These are phyloP conservation scores for Eurystomus glaucurus DNA, from an alignment of 2,797 vertebrate genomes.

Conservation along the genomic window DNA sequence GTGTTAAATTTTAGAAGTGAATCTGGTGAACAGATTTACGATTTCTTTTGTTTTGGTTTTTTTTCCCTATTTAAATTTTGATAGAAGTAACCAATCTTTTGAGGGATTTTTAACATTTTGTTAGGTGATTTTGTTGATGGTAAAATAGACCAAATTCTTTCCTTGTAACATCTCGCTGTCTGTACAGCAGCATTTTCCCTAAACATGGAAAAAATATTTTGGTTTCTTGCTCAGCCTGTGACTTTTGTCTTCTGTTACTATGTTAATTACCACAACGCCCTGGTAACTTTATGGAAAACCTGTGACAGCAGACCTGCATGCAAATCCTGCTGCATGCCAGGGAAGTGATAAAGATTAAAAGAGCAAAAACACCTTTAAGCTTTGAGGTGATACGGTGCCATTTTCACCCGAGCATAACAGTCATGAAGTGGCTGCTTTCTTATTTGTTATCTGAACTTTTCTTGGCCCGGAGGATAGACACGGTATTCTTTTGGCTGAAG, in stretches of 20 bases:
- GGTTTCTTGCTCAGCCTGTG: background rate
- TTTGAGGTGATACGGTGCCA: background rate
- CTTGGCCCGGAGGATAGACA: background rate
- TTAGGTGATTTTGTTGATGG: background rate
- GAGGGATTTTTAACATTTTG: background rate
- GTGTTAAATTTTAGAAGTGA: background rate
- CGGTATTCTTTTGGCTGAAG: background rate
- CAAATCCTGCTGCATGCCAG: background rate
- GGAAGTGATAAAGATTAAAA: background rate
- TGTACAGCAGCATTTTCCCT: background rate
- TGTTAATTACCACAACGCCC: background rate
- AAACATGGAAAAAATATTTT: background rate
- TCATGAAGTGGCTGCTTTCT: background rate
- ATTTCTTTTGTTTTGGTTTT: background rate
- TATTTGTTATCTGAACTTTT: background rate
- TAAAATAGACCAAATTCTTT: background rate
- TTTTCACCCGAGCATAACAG: background rate
- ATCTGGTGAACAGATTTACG: background rate
- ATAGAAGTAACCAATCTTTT: background rate
- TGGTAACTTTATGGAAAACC: background rate
- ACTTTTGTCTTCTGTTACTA: background rate
- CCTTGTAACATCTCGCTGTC: background rate
- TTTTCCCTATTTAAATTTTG: background rate
- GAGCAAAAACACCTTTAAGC: background rate
- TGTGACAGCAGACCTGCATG: background rate